Base-by-base conservation (phyloP, 2,113 vertebrate genomes). In the Calidris pugnax region DNA sequence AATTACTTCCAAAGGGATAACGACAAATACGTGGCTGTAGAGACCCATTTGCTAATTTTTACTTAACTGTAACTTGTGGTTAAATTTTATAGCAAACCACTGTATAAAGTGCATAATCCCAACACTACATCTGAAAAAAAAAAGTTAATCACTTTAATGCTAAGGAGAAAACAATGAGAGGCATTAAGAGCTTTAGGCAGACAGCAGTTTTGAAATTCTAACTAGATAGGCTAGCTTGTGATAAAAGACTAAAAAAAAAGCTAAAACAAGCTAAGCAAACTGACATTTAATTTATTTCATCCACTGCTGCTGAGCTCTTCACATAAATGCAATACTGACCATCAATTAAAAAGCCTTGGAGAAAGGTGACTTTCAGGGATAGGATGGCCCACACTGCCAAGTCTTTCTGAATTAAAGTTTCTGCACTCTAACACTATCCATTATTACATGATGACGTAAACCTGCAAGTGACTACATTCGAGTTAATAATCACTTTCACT, bases 151-250 rank as follows among this genome's bases (percentile, higher is more conserved):
- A 68, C 80, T 87, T 84, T 41, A 59, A 74, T 28, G 30, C 88
- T 93, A 84, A 94, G 41, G 75, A 96, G 90, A 85, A 96, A 96
- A 73, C 35, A 93, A 80, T 39, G 63, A 93, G 78, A 55, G 37
- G 82, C 19, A 84, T 94, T 94, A 90, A 78, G 30, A 81, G 75
- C 43, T 80, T 94, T 87, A 72, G 11, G 23, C 75, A 93, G 83
- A 32, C 90, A 92, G 55, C 8, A 57, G 24, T 53, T 88, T 79
- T 64, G 66, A 60, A 92, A 85, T 85, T 35, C 45, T 28, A 94
- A 64, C 35, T 64, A 92, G 32, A 47, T 1, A 86, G 68, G 67
- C 41, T 39, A 73, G 39, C 30, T 33, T 59, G n/a, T 33, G 47
- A 59, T 8, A 76, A 73, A 85, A 69, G 12, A 77, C 18, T 26